A percentile compares a stretch with the other conserved stretches of the same genome.
Conservation (phyloP, 2,888 invertebrate genomes). For the Volucella bombylans region DNA sequence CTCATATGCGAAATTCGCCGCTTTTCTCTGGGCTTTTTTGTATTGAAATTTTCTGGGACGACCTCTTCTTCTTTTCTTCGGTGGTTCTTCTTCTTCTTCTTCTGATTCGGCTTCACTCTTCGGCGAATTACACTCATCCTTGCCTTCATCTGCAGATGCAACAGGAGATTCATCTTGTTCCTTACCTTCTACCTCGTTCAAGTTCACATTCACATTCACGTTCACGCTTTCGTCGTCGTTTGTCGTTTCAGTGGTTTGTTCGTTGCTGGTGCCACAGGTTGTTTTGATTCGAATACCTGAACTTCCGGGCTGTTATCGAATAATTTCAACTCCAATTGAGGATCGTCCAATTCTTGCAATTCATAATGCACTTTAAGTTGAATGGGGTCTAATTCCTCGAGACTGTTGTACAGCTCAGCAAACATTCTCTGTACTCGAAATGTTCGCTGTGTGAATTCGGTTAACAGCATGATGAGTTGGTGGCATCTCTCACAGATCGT, state of each 20-base stretch:
- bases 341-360: slow-evolving; percentile 75
- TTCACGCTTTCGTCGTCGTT: neutral
- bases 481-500: slow-evolving; percentile 78
- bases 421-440: slow-evolving; percentile 79
- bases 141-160: slow-evolving; percentile 8
- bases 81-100: slow-evolving; percentile 12
- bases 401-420: slow-evolving; percentile 75
- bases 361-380: slow-evolving; percentile 77
- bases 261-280: neutral
- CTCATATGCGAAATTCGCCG: slow-evolving; percentile 31
- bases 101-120: slow-evolving; percentile 29
- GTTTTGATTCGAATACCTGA: slow-evolving; percentile 48
- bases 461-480: slow-evolving; percentile 76
- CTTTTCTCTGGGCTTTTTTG: neutral
- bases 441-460: slow-evolving; percentile 78
- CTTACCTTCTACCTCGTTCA: slow-evolving; percentile 31
- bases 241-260: slow-evolving; percentile 39
- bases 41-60: slow-evolving; percentile 11
- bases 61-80: slow-evolving; percentile 25
- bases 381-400: slow-evolving; percentile 71
- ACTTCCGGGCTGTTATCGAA: slow-evolving; percentile 33
- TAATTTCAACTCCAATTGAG: slow-evolving; percentile 75
- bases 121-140: neutral
- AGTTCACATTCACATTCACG: neutral
- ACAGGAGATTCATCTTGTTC: neutral